A percentile compares a stretch with the other conserved stretches of the same genome.
Evolutionary conservation across 1,140 invertebrate genomes (phyloP).

Genomic region (Heliconius nattereri): DNA sequence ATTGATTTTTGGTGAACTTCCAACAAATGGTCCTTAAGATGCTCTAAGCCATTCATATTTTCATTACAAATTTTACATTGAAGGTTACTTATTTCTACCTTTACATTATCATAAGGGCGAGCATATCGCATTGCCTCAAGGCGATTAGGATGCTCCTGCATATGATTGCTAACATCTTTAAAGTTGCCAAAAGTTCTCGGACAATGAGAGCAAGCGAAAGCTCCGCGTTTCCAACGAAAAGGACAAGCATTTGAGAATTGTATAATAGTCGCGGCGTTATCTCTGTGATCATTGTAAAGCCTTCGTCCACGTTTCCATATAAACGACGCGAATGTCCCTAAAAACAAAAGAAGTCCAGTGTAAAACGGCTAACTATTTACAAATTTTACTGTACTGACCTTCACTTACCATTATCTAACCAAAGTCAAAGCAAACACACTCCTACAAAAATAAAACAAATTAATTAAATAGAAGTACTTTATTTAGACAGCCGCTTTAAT

Average conservation of each 20-base stretch:
- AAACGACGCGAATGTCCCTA: slow-evolving; percentile 34
- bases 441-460: neutral
- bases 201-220: slow-evolving; percentile 66
- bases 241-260: slow-evolving; percentile 68
- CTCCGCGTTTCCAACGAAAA: slow-evolving; percentile 67
- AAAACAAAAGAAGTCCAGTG: slow-evolving; percentile 31
- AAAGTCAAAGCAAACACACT: slow-evolving; percentile 3
- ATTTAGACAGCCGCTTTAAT: neutral
- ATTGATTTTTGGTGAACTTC: slow-evolving; percentile 57
- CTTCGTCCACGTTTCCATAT: slow-evolving; percentile 68
- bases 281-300: slow-evolving; percentile 67
- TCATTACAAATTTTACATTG: slow-evolving; percentile 59
- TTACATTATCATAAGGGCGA: slow-evolving; percentile 54
- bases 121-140: slow-evolving; percentile 56
- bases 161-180: slow-evolving; percentile 51
- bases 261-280: slow-evolving; percentile 70
- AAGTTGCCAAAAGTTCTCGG: slow-evolving; percentile 61
- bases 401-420: neutral
- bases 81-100: slow-evolving; percentile 63
- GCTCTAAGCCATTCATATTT: slow-evolving; percentile 48
- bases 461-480: neutral
- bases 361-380: neutral
- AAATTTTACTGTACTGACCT: neutral
- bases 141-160: slow-evolving; percentile 52
- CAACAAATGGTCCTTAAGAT: slow-evolving; percentile 61